Evolutionary conservation across 2,797 vertebrate genomes (phyloP).

Genomic region (Apogon hyalosoma): DNA sequence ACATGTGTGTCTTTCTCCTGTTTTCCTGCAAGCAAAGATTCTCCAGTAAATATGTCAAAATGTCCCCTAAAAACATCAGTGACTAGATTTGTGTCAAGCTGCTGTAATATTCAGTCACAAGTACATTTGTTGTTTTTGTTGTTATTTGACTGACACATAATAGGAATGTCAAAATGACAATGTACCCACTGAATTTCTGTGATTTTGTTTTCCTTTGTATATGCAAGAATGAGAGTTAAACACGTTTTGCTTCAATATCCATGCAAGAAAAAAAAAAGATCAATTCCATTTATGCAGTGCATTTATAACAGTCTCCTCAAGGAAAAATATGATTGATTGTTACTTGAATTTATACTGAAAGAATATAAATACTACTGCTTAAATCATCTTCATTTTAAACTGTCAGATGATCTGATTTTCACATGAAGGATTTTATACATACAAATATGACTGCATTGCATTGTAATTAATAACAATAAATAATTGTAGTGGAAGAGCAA

Average conservation of each 20-base stretch:
- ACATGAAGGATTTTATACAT: not conserved
- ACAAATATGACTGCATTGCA: not conserved
- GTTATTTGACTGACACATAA: too few species aligned
- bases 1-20: too few species aligned
- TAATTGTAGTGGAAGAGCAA: not conserved
- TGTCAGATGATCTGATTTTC: not conserved
- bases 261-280: not conserved
- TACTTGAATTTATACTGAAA: conserved; percentile 29
- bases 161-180: not conserved
- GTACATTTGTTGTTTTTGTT: too few species aligned
- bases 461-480: not conserved
- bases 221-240: not conserved
- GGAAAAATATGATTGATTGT: conserved; percentile 33
- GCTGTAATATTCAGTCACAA: too few species aligned
- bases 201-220: conserved; percentile 17
- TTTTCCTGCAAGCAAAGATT: too few species aligned
- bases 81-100: too few species aligned
- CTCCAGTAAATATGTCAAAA: too few species aligned
- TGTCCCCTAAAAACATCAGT: too few species aligned
- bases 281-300: not conserved
- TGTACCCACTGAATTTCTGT: not conserved
- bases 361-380: too few species aligned
- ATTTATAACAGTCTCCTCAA: conserved; percentile 21
- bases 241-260: not conserved
- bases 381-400: too few species aligned